phyloP scores from a whole-genome alignment of 2,888 invertebrate species.

The Acleris sparsana region DNA sequence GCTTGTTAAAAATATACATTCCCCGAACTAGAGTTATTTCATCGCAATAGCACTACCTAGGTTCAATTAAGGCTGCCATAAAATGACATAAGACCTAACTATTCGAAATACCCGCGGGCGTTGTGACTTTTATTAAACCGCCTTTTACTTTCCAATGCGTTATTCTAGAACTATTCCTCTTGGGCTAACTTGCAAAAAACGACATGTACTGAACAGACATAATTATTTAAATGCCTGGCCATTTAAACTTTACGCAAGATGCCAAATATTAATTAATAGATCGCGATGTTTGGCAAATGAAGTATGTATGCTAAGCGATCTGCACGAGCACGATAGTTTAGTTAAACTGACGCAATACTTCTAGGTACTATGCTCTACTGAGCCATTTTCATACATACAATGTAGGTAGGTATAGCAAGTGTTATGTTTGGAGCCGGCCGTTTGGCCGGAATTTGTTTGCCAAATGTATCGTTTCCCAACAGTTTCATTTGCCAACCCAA shows the following conservation, averaged over 20 bases:
- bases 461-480: too few species aligned
- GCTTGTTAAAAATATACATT: too few species aligned
- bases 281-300: not conserved
- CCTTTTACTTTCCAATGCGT: conserved; percentile 27
- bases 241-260: not conserved
- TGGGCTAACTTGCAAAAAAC: conserved; percentile 6
- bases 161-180: conserved; percentile 10
- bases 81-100: conserved; percentile 1
- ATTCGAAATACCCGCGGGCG: conserved; percentile 4
- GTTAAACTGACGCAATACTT: not conserved
- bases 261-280: not conserved
- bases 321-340: not conserved
- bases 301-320: not conserved
- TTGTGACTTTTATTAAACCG: conserved; percentile 3
- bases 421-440: too few species aligned
- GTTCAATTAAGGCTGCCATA: not conserved
- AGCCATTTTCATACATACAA: too few species aligned
- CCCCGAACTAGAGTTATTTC: not conserved
- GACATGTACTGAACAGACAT: not conserved
- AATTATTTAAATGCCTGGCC: conserved; percentile 3
- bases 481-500: too few species aligned
- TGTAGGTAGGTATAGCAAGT: too few species aligned
- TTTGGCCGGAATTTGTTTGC: too few species aligned
- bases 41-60: not conserved
- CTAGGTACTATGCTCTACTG: not conserved